phyloP scores from a whole-genome alignment of 1,140 invertebrate species.

The Meloidogyne exigua region DNA sequence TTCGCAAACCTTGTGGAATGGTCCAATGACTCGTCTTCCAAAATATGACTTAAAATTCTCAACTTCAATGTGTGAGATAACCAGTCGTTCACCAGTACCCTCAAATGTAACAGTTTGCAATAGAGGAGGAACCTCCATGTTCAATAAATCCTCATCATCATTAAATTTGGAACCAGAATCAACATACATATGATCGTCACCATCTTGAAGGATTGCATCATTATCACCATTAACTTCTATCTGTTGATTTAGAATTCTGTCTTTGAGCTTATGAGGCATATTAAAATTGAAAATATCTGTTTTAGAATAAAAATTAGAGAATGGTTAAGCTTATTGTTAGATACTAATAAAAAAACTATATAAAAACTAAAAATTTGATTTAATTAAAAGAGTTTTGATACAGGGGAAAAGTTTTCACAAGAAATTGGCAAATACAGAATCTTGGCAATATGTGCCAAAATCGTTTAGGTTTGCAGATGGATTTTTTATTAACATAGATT shows the following conservation, averaged over 20 bases:
- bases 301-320: too few relatives aligned
- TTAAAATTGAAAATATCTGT: background rate
- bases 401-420: too few relatives aligned
- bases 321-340: too few relatives aligned
- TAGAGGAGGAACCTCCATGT: conserved; percentile 38
- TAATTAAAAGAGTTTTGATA: too few relatives aligned
- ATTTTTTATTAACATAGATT: too few relatives aligned
- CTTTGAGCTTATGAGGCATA: background rate
- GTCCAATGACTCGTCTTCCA: conserved; percentile 66
- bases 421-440: too few relatives aligned
- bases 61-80: conserved; percentile 88
- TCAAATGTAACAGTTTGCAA: conserved; percentile 19
- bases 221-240: background rate
- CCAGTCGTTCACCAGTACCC: conserved; percentile 69
- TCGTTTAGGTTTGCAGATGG: too few relatives aligned
- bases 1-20: conserved; percentile 51
- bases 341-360: too few relatives aligned
- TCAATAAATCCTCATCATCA: conserved; percentile 37
- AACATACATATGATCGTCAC: background rate
- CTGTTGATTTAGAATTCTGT: background rate
- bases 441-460: too few relatives aligned
- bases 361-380: too few relatives aligned
- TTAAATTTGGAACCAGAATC: background rate
- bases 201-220: background rate
- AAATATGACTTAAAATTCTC: conserved; percentile 97